Conservation (phyloP, 2,888 invertebrate genomes). For the Megalurothrips usitatus region DNA sequence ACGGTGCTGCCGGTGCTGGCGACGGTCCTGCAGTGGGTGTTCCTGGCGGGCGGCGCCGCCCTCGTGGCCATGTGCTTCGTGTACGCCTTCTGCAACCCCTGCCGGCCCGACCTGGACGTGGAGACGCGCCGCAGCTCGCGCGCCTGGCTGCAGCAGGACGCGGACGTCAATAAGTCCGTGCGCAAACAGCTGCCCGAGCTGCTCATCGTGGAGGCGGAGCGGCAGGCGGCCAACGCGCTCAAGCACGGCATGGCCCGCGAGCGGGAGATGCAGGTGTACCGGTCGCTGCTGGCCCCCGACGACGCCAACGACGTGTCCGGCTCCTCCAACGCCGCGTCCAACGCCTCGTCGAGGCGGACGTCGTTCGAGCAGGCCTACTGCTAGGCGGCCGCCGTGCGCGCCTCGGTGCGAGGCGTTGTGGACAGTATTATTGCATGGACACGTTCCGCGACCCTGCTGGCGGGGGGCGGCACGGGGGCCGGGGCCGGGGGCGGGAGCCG, state of each 20-base stretch:
- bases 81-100: conserved; percentile 38
- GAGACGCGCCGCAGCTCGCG: conserved; percentile 33
- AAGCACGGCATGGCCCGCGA: conserved; percentile 24
- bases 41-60: conserved; percentile 51
- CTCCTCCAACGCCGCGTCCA: conserved; percentile 2
- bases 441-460: not conserved
- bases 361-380: conserved; percentile 14
- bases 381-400: not conserved
- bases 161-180: conserved; percentile 28
- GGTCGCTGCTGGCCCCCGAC: conserved; percentile 16
- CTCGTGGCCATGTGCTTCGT: conserved; percentile 47
- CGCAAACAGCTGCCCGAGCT: conserved; percentile 21
- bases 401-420: not conserved
- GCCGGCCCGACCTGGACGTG: conserved; percentile 18
- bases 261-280: conserved; percentile 21
- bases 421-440: conserved; percentile 8
- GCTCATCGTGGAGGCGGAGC: conserved; percentile 5
- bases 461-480: not conserved
- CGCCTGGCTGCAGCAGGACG: conserved; percentile 33
- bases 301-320: conserved; percentile 6
- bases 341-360: not conserved
- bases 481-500: not conserved
- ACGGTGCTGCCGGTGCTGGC: conserved; percentile 65
- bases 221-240: conserved; percentile 12
- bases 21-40: conserved; percentile 52